Evolutionary conservation across 2,113 vertebrate genomes (phyloP).

Genomic region (Martes martes): DNA sequence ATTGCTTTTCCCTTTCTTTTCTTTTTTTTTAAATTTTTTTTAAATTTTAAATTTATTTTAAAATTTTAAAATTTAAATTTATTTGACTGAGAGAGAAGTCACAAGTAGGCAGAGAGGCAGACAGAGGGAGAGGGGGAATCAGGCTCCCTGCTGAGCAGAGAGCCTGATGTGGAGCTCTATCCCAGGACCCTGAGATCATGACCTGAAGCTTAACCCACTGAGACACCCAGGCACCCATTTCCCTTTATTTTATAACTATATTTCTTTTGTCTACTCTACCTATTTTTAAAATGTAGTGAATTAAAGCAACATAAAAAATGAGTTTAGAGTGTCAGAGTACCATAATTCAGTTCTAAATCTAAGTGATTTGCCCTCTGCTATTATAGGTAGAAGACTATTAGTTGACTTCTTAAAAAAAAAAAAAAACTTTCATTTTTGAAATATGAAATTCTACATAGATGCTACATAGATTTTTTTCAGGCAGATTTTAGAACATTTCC

Average conservation of each 20-base stretch:
- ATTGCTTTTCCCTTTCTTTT: not conserved
- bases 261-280: not conserved
- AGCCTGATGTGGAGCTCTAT: too few species aligned
- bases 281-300: not conserved
- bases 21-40: too few species aligned
- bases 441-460: not conserved
- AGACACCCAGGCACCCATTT: not conserved
- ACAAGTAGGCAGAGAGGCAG: too few species aligned
- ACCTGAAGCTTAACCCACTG: too few species aligned
- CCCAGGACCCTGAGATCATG: too few species aligned
- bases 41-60: too few species aligned
- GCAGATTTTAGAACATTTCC: not conserved
- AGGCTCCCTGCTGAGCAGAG: too few species aligned
- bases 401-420: not conserved
- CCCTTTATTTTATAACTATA: not conserved
- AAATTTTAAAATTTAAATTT: too few species aligned
- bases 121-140: too few species aligned
- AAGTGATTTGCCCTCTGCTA: not conserved
- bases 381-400: not conserved
- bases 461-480: not conserved
- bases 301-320: not conserved
- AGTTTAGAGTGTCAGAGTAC: not conserved
- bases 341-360: constrained; percentile 23
- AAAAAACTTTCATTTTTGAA: not conserved
- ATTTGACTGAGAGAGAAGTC: too few species aligned